phyloP scores from a whole-genome alignment of 2,888 invertebrate species.

The Acleris laterana region DNA sequence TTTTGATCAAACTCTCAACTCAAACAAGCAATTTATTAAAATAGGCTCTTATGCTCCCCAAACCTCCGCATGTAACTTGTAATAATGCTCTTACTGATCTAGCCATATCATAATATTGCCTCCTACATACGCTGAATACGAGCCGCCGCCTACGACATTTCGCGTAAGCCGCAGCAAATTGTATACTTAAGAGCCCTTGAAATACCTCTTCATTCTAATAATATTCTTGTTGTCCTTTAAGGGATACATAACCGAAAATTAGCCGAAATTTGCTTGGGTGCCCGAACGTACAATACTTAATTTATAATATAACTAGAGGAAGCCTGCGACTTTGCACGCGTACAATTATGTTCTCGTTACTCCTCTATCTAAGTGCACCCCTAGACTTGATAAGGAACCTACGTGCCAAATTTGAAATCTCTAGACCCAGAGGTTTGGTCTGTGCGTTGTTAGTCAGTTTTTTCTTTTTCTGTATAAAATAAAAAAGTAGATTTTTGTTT shows the following conservation, averaged over 20 bases:
- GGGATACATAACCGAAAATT: slow-evolving; percentile 1
- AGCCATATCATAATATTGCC: neutral
- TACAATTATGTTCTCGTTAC: no score
- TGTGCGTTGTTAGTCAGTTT: no score
- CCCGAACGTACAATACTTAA: neutral
- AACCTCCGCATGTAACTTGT: neutral
- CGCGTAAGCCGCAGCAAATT: slow-evolving; percentile 5
- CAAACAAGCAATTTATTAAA: no score
- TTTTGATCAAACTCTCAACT: no score
- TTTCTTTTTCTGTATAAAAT: no score
- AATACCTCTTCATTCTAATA: neutral
- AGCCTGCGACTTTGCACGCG: no score
- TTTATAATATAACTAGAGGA: no score
- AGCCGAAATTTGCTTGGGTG: neutral
- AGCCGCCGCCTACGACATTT: neutral
- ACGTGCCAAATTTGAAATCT: no score
- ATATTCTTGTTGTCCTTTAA: slow-evolving; percentile 5
- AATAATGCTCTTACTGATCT: slow-evolving; percentile 5
- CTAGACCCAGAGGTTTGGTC: no score
- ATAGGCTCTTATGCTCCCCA: neutral
- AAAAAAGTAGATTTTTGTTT: no score
- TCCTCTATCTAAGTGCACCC: no score
- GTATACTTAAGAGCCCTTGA: slow-evolving; percentile 1
- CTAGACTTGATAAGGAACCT: no score
- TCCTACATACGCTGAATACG: slow-evolving; percentile 1